These are phyloP conservation scores for Steatornis caripensis DNA, from an alignment of 2,113 vertebrate species.

Conservation along the genomic window DNA sequence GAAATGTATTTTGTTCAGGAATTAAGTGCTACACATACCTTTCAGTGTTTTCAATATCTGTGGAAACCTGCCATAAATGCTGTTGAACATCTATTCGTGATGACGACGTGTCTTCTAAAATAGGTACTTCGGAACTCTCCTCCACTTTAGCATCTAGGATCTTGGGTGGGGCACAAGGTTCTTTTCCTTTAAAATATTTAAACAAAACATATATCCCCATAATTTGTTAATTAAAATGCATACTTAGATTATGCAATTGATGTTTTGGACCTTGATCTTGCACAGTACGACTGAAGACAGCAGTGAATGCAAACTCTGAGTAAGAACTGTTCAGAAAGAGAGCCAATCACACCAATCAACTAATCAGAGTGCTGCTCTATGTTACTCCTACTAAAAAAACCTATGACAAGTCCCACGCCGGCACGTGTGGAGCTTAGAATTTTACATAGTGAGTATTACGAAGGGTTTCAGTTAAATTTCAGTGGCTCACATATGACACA, in stretches of 20 bases:
- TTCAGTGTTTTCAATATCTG: conserved; percentile 93
- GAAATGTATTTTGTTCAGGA: background rate
- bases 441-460: background rate
- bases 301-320: background rate
- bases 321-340: background rate
- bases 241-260: background rate
- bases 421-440: background rate
- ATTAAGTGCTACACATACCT: conserved; percentile 69
- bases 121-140: conserved; percentile 87
- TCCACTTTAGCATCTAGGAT: conserved; percentile 80
- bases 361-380: background rate
- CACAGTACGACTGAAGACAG: background rate
- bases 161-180: conserved; percentile 71
- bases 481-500: background rate
- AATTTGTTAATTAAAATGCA: background rate
- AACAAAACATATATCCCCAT: background rate
- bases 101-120: conserved; percentile 86
- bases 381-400: background rate
- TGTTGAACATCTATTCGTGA: conserved; percentile 86
- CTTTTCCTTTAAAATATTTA: conserved; percentile 80
- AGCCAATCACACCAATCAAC: background rate
- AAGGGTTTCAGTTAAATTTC: background rate
- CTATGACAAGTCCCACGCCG: background rate
- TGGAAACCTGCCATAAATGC: conserved; percentile 88
- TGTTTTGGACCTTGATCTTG: background rate